phyloP scores from a whole-genome alignment of 2,113 vertebrate species.

The Psilopogon haemacephalus region DNA sequence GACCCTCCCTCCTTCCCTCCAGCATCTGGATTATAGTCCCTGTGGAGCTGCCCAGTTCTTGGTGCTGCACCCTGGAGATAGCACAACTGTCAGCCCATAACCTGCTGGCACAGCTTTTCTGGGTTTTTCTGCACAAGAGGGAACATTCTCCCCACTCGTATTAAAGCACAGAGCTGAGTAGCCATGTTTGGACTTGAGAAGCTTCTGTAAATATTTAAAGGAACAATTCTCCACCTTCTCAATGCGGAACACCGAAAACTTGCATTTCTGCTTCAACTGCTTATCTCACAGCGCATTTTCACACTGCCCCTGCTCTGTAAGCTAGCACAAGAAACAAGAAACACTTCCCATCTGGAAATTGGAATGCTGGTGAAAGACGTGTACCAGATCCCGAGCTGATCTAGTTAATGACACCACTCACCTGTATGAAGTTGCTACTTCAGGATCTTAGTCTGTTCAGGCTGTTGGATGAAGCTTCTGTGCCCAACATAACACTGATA shows the following conservation, averaged over 20 bases:
- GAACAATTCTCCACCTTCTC: not conserved
- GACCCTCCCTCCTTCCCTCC: not conserved
- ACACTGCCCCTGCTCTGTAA: not conserved
- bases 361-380: not conserved
- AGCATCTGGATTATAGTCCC: not conserved
- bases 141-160: fast-evolving
- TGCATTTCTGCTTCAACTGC: not conserved
- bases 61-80: not conserved
- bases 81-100: fast-evolving
- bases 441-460: not conserved
- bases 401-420: not conserved
- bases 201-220: not conserved
- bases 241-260: not conserved
- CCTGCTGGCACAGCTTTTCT: not conserved
- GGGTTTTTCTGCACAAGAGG: not conserved
- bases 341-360: not conserved
- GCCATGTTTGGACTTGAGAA: not conserved
- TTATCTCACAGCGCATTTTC: not conserved
- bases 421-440: not conserved
- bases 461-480: not conserved
- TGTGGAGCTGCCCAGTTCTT: not conserved
- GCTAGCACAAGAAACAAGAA: not conserved
- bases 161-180: not conserved
- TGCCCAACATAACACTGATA: not conserved
- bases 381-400: not conserved